Conservation (phyloP, 92 coral and sea anemone species). For the Epizoanthus illoricatus region DNA sequence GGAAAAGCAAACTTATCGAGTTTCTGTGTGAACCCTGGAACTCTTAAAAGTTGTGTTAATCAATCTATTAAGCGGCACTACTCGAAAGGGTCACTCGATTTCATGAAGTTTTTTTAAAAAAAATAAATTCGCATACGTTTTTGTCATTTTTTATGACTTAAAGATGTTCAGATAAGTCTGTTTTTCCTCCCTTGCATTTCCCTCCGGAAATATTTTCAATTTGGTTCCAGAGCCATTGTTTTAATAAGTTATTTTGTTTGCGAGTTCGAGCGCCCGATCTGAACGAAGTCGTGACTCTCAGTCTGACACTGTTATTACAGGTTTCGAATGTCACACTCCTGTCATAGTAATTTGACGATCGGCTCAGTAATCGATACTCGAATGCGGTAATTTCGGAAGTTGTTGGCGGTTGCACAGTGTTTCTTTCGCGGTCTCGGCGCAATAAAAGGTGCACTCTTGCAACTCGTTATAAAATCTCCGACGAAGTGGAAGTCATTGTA, state of each 20-base stretch:
- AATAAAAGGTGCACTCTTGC: slow-evolving; percentile 1
- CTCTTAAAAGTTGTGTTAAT: no score
- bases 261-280: background rate
- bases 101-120: no score
- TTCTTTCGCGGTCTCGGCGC: slow-evolving; percentile 4
- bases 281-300: slow-evolving; percentile 16
- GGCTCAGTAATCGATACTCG: slow-evolving; percentile 7
- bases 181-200: slow-evolving; percentile 7
- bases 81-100: no score
- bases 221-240: no score
- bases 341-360: background rate
- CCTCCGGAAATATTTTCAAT: slow-evolving; percentile 21
- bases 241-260: no score
- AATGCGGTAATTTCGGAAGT: slow-evolving; percentile 46
- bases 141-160: no score
- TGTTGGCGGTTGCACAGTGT: slow-evolving; percentile 24
- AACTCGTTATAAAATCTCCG: background rate
- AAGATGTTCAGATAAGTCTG: background rate
- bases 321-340: slow-evolving; percentile 25
- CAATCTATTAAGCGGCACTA: no score
- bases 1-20: no score
- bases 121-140: no score
- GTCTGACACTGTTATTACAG: slow-evolving; percentile 37
- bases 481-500: background rate
- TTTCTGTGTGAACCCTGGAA: no score